These are phyloP conservation scores for Epinotia bilunana DNA, from an alignment of 2,888 invertebrate genomes.

Conservation along the genomic window DNA sequence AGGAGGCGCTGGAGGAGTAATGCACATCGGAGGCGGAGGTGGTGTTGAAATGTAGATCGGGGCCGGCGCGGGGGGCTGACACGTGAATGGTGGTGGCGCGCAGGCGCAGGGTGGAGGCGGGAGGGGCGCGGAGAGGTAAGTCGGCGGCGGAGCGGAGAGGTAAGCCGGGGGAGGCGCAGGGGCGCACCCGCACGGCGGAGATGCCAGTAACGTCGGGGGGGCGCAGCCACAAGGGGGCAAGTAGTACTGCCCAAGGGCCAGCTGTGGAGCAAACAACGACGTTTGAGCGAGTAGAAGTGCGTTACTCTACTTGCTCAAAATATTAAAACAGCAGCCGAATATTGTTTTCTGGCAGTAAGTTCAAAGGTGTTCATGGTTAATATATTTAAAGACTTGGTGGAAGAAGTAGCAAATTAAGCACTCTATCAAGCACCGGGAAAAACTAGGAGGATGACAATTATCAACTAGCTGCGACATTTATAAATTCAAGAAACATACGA, in stretches of 20 bases:
- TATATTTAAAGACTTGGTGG: not conserved
- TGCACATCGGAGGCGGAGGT: conserved; percentile 62
- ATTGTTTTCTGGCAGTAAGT: not conserved
- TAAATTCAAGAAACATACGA: not conserved
- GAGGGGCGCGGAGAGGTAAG: conserved; percentile 54
- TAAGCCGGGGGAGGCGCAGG: conserved; percentile 58
- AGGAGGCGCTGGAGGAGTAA: conserved; percentile 63
- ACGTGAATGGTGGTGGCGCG: conserved; percentile 54
- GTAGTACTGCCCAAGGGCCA: conserved; percentile 68
- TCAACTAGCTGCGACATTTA: not conserved
- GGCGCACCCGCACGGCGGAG: conserved; percentile 48
- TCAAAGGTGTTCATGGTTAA: not conserved
- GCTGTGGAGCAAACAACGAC: conserved; percentile 57
- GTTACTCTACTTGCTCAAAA: conserved; percentile 25
- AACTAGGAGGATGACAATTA: too few relatives aligned
- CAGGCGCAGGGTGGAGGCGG: conserved; percentile 46
- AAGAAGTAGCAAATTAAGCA: not conserved
- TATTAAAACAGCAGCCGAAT: conserved; percentile 5
- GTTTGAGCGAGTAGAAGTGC: conserved; percentile 27
- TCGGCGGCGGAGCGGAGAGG: conserved; percentile 55
- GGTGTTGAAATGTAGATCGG: conserved; percentile 67
- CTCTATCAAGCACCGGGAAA: too few relatives aligned
- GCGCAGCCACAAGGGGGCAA: conserved; percentile 46
- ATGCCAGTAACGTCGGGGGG: conserved; percentile 43
- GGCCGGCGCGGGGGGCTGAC: conserved; percentile 50